phyloP scores from a whole-genome alignment of 2,888 invertebrate species.

The Yponomeuta sedellus region DNA sequence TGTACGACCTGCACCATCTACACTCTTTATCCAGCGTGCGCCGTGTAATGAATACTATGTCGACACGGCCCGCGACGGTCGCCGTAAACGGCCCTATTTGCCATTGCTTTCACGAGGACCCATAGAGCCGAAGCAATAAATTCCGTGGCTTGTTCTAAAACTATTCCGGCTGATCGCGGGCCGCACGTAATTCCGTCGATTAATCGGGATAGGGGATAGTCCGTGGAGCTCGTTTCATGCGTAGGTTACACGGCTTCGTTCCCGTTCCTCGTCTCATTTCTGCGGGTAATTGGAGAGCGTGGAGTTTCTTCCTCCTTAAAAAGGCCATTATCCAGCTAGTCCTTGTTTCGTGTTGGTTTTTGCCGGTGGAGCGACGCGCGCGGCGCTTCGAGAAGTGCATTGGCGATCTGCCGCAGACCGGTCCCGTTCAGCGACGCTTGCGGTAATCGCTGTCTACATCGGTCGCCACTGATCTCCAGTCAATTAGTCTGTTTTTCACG shows the following conservation, averaged over 20 bases:
- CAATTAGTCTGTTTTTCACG: constrained; percentile 49
- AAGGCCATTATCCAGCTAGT: constrained; percentile 11
- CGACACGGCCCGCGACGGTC: constrained; percentile 42
- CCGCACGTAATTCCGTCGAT: constrained; percentile 8
- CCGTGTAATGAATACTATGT: constrained; percentile 60
- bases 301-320: constrained; percentile 13
- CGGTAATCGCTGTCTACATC: constrained; percentile 50
- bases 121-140: constrained; percentile 24
- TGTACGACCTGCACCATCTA: constrained; percentile 37
- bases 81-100: constrained; percentile 41
- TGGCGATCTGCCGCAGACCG: constrained; percentile 7
- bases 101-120: constrained; percentile 30
- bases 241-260: constrained; percentile 4
- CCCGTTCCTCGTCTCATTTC: constrained; percentile 8
- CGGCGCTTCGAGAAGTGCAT: not conserved
- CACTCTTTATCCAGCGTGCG: constrained; percentile 49
- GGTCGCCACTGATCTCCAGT: constrained; percentile 34
- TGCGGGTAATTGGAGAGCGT: constrained; percentile 11
- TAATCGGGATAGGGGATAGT: constrained; percentile 13
- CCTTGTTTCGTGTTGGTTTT: constrained; percentile 17
- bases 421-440: constrained; percentile 34
- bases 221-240: constrained; percentile 3
- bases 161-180: constrained; percentile 17
- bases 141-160: constrained; percentile 28
- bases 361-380: not conserved